Base-by-base conservation (phyloP, 2,888 invertebrate species). In the Barypeithes pellucidus region DNA sequence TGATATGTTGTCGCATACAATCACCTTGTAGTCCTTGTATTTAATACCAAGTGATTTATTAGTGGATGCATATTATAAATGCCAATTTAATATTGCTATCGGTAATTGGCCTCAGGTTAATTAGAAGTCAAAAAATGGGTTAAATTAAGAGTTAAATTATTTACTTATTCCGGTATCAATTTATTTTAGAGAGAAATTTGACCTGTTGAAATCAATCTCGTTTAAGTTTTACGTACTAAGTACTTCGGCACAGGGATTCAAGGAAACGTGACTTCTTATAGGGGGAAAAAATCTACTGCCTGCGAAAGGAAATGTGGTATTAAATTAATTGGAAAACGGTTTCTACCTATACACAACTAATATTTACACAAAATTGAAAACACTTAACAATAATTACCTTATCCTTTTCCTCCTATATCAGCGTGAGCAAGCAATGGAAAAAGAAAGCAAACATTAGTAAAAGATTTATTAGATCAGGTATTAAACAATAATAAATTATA, bases 331-430 rank as follows among this genome's bases (percentile, higher is more conserved):
- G n/a, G n/a, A n/a, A 33, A 33, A 33, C 33, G 5, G 4, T 9
- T 36, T 11, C 36, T 36, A n/a, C 39, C 4, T 11, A 36, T 7
- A 3, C 12, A n/a, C 39, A 39, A 39, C 8, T 9, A 39, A n/a
- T 39, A 39, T 4, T n/a, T n/a, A 24, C 52, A 29, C n/a, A 54
- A 8, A 54, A 14, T 16, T 12, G 3, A 24, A 11, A 11, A 57
- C 16, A 16, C 9, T 16, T 2, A 36, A 24, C 9, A 9, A 36
- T 63, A 63, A 14, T 67, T 67, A 67, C 67, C 67, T 67, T 67
- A 16, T 67, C 47, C 59, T 67, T 67, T 33, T 60, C 67, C 29
- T 68, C 68, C 60, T 61, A 33, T 50, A 50, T 24, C 14, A 67
- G 16, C 5, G n/a, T 16, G 16, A 61, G 52, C 39, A 50, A 67